phyloP scores from a whole-genome alignment of 2,797 vertebrate genomes.

The Pseudochirops cupreus region DNA sequence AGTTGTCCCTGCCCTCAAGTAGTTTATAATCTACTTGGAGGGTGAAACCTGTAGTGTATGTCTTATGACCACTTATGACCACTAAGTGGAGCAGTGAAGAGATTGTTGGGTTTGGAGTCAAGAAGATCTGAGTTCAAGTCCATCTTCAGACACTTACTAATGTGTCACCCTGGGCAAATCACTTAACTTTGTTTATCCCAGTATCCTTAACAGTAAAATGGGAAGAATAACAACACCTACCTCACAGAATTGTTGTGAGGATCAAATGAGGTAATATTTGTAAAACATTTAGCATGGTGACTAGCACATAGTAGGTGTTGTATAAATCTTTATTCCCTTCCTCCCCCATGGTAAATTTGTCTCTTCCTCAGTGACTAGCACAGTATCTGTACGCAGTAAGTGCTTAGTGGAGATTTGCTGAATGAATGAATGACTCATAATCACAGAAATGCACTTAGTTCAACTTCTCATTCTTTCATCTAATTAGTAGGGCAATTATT shows the following conservation, averaged over 20 bases:
- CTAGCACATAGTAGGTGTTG: neutral
- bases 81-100: neutral
- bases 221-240: neutral
- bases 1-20: neutral
- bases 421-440: neutral
- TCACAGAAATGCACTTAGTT: neutral
- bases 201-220: neutral
- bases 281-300: neutral
- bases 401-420: neutral
- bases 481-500: neutral
- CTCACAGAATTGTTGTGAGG: neutral
- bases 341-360: neutral
- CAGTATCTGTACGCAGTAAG: neutral
- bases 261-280: neutral
- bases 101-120: neutral
- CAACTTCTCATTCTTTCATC: neutral
- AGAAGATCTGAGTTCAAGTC: neutral
- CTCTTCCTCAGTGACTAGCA: neutral
- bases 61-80: neutral
- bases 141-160: neutral
- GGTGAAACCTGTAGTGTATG: neutral
- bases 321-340: neutral
- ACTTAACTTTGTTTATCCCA: neutral
- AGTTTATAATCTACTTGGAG: neutral
- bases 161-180: neutral